Base-by-base conservation (phyloP, 1,140 invertebrate genomes). In the Ladona fulva region DNA sequence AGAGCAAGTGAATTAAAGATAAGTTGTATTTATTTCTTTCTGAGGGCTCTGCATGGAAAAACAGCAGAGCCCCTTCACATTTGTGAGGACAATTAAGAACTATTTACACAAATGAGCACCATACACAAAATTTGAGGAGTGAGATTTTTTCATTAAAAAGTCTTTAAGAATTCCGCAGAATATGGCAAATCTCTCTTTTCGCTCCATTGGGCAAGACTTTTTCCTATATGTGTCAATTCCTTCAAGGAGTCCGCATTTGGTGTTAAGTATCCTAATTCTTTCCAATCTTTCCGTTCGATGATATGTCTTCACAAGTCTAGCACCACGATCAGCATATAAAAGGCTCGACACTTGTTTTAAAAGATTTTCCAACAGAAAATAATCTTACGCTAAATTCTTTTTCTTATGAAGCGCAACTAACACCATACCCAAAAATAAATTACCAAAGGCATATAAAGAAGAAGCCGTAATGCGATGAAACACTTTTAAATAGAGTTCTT, bases 71-170 rank as follows among this genome's bases (percentile, higher is more conserved):
- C 52, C n/a, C 14, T 19, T 19, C 14, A 66, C 14, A 22, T 19
- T 16, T 66, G 52, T 66, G 52, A 66, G 52, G 14, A 66, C 52
- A 66, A 66, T 66, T 19, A 66, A 66, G 52, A 66, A 66, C 52
- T 66, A 66, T 66, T 66, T 66, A 66, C 52, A 66, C 52, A 66
- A 66, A 66, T 66, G 52, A 66, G 52, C 52, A 66, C 52, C 52
- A 66, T 66, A 19, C 52, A 66, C 52, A 66, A 66, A 66, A 66
- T 66, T 66, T 22, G n/a, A 66, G 14, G 52, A 66, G 3, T 66
- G 52, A 66, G 52, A 66, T 66, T 19, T 66, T 66, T 66, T 66
- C n/a, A 8, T 66, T 66, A 3, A 66, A 19, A 66, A 66, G 52
- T 66, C 52, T 66, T 66, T 22, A 66, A 66, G 52, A 66, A 66